Conservation (phyloP, 2,113 vertebrate species). For the Spheniscus mendiculus region DNA sequence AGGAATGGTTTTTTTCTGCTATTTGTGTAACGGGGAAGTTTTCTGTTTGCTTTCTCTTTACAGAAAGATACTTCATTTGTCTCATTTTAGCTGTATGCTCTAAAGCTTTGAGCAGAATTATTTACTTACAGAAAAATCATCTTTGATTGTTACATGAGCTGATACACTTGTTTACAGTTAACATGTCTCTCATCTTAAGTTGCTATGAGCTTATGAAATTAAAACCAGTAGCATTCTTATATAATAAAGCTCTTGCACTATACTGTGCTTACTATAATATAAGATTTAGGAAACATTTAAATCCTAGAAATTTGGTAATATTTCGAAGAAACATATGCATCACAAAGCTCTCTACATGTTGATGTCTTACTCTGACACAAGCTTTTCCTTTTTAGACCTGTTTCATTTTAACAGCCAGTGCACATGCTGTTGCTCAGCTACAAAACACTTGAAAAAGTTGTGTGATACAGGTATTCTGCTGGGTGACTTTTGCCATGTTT, state of each 20-base stretch:
- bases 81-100: background rate
- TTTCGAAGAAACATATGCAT: background rate
- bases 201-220: background rate
- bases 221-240: background rate
- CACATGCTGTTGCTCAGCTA: conserved; percentile 56
- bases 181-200: background rate
- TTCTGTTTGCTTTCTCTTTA: background rate
- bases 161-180: background rate
- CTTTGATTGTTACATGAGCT: background rate
- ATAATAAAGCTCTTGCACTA: background rate
- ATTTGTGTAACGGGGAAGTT: background rate
- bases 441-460: conserved; percentile 71
- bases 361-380: background rate
- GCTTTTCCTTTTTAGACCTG: conserved; percentile 45
- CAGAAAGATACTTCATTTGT: background rate
- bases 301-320: background rate
- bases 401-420: conserved; percentile 65
- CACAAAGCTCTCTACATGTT: background rate
- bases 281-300: background rate
- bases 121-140: background rate
- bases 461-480: conserved; percentile 62
- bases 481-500: conserved; percentile 63
- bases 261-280: background rate
- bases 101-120: background rate
- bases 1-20: background rate